A percentile compares a stretch with the other conserved stretches of the same genome.
Conservation (phyloP, 2,113 vertebrate genomes). For the Lasiurus cinereus region DNA sequence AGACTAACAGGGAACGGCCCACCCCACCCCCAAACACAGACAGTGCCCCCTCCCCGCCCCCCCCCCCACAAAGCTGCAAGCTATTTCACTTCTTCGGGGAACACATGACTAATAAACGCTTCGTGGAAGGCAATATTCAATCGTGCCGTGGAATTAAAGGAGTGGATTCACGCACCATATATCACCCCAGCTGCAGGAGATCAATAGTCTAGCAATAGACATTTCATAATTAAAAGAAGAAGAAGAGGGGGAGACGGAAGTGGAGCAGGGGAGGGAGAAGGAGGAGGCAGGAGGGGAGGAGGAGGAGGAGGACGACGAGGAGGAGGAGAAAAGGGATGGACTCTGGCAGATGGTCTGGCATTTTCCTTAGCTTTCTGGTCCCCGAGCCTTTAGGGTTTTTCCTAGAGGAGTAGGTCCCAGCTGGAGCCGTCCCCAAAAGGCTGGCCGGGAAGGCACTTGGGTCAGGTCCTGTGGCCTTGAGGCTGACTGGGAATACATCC, state of each 20-base stretch:
- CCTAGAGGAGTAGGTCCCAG: constrained; percentile 27
- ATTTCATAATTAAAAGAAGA: constrained; percentile 72
- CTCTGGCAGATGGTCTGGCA: constrained; percentile 32
- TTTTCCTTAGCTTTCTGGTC: constrained; percentile 2
- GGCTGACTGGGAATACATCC: background rate
- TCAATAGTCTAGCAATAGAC: constrained; percentile 77
- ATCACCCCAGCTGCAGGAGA: constrained; percentile 80
- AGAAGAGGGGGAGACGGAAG: background rate
- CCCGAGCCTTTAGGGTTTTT: constrained; percentile 18
- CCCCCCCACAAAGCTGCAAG: background rate
- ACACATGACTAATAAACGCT: constrained; percentile 14
- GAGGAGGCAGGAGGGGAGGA: too few relatives aligned
- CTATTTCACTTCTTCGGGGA: constrained; percentile 35
- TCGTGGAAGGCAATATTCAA: constrained; percentile 77
- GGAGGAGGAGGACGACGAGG: background rate
- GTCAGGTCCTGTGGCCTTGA: background rate
- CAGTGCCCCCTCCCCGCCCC: background rate
- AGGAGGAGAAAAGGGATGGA: background rate
- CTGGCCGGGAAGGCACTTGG: background rate
- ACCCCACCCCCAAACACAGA: too few relatives aligned
- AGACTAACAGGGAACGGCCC: background rate
- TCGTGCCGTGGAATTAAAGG: constrained; percentile 69
- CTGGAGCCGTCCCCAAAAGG: constrained; percentile 43
- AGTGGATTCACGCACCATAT: constrained; percentile 46
- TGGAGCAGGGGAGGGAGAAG: too few relatives aligned